Conservation (phyloP, 1,140 invertebrate species). For the Aphidius gifuensis region DNA sequence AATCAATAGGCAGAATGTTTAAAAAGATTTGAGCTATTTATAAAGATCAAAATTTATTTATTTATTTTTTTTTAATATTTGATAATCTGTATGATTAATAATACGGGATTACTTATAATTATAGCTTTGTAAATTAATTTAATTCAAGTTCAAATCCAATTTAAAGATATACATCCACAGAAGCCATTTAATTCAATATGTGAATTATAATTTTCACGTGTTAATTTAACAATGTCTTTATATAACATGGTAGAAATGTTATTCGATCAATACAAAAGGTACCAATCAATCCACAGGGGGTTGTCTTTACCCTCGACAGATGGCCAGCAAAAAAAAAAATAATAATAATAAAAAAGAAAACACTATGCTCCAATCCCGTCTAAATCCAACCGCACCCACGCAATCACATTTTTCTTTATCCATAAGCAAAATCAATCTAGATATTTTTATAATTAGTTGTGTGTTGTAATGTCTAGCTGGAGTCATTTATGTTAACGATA, state of each 20-base stretch:
- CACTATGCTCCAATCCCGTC: slow-evolving; percentile 27
- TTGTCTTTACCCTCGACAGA: slow-evolving; percentile 38
- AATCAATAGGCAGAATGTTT: background rate
- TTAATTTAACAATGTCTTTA: slow-evolving; percentile 12
- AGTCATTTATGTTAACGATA: too few species aligned
- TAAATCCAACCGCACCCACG: slow-evolving; percentile 27
- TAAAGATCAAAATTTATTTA: background rate
- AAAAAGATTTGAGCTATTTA: background rate
- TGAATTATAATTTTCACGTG: background rate
- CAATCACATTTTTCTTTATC: background rate
- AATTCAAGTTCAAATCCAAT: background rate
- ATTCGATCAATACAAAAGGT: slow-evolving; percentile 44
- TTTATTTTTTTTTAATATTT: background rate
- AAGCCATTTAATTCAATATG: background rate
- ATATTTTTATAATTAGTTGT: too few species aligned
- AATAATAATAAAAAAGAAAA: background rate
- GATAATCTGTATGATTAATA: too few species aligned
- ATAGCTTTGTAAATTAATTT: too few species aligned
- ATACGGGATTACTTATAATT: too few species aligned
- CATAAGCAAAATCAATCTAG: too few species aligned
- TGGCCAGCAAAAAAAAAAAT: slow-evolving; percentile 35
- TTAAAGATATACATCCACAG: background rate
- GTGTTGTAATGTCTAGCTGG: too few species aligned
- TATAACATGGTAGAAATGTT: slow-evolving; percentile 29
- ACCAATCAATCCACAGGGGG: slow-evolving; percentile 45